Conservation (phyloP, 1,140 invertebrate genomes). For the Heliconius melpomene region DNA sequence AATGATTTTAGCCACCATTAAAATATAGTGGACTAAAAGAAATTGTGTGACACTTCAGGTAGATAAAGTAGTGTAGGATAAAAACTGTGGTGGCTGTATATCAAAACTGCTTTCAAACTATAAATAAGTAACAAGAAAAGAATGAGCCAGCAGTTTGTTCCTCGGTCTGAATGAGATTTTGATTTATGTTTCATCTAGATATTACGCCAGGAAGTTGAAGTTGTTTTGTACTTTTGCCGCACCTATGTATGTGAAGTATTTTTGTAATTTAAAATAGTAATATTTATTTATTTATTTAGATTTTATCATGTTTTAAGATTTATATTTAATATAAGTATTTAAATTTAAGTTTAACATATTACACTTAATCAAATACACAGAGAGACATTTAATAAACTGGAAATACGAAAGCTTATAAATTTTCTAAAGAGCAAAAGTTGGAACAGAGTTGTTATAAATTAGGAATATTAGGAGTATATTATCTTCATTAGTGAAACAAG, state of each 20-base stretch:
- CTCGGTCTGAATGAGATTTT: conserved; percentile 25
- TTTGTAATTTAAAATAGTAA: not conserved
- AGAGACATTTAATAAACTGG: no score
- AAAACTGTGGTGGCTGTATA: not conserved
- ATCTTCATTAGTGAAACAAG: conserved; percentile 5
- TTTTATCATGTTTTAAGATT: not conserved
- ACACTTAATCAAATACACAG: no score
- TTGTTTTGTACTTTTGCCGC: conserved; percentile 4
- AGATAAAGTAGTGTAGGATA: not conserved
- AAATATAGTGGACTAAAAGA: not conserved
- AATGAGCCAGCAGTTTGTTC: conserved; percentile 21
- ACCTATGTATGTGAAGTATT: not conserved
- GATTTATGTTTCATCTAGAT: conserved; percentile 36
- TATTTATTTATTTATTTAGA: not conserved
- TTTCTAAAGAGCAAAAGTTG: conserved; percentile 1
- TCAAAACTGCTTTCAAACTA: conserved; percentile 12
- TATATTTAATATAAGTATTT: not conserved
- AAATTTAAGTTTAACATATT: not conserved
- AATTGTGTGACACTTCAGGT: conserved; percentile 8
- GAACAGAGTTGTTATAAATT: not conserved
- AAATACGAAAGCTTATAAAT: not conserved
- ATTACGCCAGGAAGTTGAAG: conserved; percentile 18
- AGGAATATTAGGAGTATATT: conserved; percentile 1
- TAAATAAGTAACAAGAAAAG: conserved; percentile 16
- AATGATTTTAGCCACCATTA: not conserved